These are phyloP conservation scores for Cynoglossus semilaevis DNA, from an alignment of 2,113 vertebrate species.

Conservation along the genomic window DNA sequence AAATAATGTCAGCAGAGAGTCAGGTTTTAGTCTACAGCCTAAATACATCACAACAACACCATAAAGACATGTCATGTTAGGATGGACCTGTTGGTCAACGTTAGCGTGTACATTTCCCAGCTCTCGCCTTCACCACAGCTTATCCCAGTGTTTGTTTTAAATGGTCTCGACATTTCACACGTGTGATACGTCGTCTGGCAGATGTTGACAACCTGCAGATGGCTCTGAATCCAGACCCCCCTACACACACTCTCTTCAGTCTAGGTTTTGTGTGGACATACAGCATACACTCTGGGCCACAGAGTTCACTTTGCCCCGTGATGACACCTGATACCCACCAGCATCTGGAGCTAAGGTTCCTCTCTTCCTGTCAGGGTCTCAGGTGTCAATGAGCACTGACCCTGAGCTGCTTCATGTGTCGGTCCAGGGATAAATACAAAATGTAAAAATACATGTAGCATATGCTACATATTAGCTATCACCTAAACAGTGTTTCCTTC, in stretches of 20 bases:
- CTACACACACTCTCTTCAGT: not conserved
- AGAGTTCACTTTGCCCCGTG: conserved; percentile 15
- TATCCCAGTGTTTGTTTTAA: conserved; percentile 58
- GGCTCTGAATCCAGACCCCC: conserved; percentile 30
- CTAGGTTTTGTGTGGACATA: conserved; percentile 6
- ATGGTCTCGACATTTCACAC: conserved; percentile 72
- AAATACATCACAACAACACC: not conserved
- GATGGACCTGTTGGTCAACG: conserved; percentile 9
- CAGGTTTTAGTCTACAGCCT: too few relatives aligned
- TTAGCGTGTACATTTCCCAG: conserved; percentile 61
- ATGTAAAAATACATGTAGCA: too few relatives aligned
- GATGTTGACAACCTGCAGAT: conserved; percentile 61
- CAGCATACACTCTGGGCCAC: not conserved
- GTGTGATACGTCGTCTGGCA: conserved; percentile 41
- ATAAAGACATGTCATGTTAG: not conserved
- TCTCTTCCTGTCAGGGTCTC: conserved; percentile 1
- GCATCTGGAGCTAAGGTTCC: conserved; percentile 11
- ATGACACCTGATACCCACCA: conserved; percentile 13
- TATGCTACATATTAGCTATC: too few relatives aligned
- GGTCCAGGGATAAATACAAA: not conserved
- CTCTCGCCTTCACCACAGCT: conserved; percentile 29
- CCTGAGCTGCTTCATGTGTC: not conserved
- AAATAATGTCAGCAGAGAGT: too few relatives aligned
- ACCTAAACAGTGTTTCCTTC: too few relatives aligned
- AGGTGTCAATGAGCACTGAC: not conserved